A percentile compares a stretch with the other conserved stretches of the same genome.
Conservation (phyloP, 2,797 vertebrate genomes). For the Gambusia yucatana region DNA sequence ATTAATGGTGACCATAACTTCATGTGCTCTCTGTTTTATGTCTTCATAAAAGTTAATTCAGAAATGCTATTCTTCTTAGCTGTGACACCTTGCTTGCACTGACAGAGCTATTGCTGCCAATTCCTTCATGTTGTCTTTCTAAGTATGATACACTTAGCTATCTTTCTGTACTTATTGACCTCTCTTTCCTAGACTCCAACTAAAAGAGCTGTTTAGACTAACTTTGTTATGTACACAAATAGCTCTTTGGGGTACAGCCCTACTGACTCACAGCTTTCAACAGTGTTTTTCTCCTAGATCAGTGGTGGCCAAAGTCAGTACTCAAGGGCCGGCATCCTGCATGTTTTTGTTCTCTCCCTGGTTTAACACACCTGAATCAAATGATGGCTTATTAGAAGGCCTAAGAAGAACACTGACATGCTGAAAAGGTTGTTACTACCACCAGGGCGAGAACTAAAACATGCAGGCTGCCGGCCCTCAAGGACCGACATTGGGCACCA, state of each 20-base stretch:
- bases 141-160: not conserved
- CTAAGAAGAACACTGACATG: no score
- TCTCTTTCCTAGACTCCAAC: not conserved
- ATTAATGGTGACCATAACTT: not conserved
- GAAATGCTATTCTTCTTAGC: not conserved
- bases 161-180: not conserved
- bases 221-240: not conserved
- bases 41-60: not conserved
- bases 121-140: not conserved
- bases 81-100: not conserved
- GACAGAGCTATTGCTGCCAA: not conserved
- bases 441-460: no score
- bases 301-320: no score
- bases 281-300: not conserved
- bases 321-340: no score
- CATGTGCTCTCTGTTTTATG: not conserved
- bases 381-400: no score
- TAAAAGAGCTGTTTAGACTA: not conserved
- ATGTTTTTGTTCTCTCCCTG: no score
- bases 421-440: no score
- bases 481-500: no score
- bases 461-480: no score
- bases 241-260: not conserved
- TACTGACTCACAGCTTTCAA: not conserved
- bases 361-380: no score